These are phyloP conservation scores for Rhinoraja longicauda DNA, from an alignment of 2,797 vertebrate genomes.

Conservation along the genomic window DNA sequence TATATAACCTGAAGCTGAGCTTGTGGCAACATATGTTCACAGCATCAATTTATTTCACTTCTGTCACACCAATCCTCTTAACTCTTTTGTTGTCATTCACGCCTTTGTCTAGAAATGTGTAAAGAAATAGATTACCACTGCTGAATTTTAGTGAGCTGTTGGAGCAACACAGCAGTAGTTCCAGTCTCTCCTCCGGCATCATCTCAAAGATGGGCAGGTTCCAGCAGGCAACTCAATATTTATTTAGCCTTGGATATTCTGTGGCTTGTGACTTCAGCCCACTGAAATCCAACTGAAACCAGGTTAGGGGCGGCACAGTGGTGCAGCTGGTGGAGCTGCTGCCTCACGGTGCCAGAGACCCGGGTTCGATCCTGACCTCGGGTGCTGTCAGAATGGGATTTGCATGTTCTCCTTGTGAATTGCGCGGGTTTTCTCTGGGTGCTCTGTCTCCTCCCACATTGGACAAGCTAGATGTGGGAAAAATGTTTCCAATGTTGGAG, in stretches of 20 bases:
- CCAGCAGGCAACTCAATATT: not conserved
- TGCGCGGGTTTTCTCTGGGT: no score
- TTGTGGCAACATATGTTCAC: not conserved
- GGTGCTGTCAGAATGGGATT: no score
- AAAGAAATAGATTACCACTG: not conserved
- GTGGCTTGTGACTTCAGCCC: not conserved
- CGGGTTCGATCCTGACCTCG: no score
- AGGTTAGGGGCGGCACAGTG: not conserved
- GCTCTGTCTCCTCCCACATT: no score
- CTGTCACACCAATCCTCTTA: not conserved
- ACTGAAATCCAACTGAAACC: not conserved
- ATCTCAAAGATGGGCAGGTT: not conserved
- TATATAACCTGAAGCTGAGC: not conserved
- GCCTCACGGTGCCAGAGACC: no score
- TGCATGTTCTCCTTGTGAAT: no score
- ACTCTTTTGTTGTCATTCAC: not conserved
- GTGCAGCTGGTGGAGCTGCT: no score
- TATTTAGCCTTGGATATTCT: not conserved
- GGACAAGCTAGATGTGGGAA: no score
- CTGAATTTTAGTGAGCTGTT: not conserved
- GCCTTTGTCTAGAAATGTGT: not conserved
- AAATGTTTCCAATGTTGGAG: no score
- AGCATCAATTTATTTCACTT: not conserved
- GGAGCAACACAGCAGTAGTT: not conserved
- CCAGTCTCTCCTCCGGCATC: not conserved